These are phyloP conservation scores for Hoplodrina blanda DNA, from an alignment of 2,888 invertebrate species.

Conservation along the genomic window DNA sequence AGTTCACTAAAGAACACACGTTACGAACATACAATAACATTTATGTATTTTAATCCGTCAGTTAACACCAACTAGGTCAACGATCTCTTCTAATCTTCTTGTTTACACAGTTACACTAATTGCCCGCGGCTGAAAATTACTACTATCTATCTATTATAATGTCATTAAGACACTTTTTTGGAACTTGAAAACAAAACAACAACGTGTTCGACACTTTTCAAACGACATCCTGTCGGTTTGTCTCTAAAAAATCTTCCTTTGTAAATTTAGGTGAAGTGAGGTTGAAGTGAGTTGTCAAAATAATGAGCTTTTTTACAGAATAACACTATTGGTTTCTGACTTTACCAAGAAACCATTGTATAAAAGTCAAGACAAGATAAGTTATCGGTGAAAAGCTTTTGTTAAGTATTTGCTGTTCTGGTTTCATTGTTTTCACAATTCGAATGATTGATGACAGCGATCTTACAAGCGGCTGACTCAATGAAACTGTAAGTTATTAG, in stretches of 20 bases:
- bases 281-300: no score
- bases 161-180: constrained; percentile 56
- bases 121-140: constrained; percentile 57
- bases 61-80: constrained; percentile 61
- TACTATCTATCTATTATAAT: constrained; percentile 54
- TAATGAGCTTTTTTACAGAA: no score
- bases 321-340: constrained; percentile 5
- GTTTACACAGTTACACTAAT: constrained; percentile 35
- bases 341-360: constrained; percentile 32
- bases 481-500: constrained; percentile 68
- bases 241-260: neutral
- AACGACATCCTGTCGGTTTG: constrained; percentile 12
- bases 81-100: constrained; percentile 59
- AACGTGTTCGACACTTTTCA: constrained; percentile 16
- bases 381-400: constrained; percentile 52
- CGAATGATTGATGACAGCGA: constrained; percentile 69
- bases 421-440: constrained; percentile 55
- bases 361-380: constrained; percentile 37
- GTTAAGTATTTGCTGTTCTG: constrained; percentile 34
- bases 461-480: constrained; percentile 52
- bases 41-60: constrained; percentile 42
- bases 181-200: constrained; percentile 38
- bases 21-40: constrained; percentile 19
- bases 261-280: neutral
- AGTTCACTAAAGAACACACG: constrained; percentile 34